Conservation (phyloP, 37 sponge, comb jelly and placozoan species). For the Haliclona indistincta region DNA sequence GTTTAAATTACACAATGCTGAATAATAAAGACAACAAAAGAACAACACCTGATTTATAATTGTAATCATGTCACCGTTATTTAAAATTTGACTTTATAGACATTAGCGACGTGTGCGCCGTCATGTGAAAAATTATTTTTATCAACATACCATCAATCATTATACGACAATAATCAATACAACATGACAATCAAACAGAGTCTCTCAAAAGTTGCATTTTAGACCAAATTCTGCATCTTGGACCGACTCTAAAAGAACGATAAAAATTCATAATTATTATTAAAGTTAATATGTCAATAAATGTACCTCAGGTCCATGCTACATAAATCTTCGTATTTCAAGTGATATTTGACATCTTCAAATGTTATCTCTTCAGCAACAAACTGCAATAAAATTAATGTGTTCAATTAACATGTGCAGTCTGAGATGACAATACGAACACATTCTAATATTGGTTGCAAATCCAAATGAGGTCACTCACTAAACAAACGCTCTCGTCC, state of each 20-base stretch:
- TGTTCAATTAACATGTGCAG: not conserved
- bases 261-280: not conserved
- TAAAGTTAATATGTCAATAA: not conserved
- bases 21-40: too few species aligned
- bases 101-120: too few species aligned
- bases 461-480: not conserved
- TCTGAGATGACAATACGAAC: not conserved
- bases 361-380: constrained; percentile 49
- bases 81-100: too few species aligned
- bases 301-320: constrained; percentile 45
- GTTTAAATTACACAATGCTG: too few species aligned
- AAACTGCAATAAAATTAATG: constrained; percentile 42
- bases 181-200: not conserved
- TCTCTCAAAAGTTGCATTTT: constrained; percentile 19
- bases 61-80: too few species aligned
- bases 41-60: too few species aligned
- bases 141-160: not conserved
- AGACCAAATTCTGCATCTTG: constrained; percentile 61
- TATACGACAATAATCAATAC: not conserved
- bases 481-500: not conserved
- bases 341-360: constrained; percentile 39
- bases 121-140: not conserved
- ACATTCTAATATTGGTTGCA: too few species aligned
- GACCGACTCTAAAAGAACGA: constrained; percentile 45
- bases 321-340: constrained; percentile 55